These are phyloP conservation scores for Cranoglanis bouderius DNA, from an alignment of 2,113 vertebrate species.

Conservation along the genomic window DNA sequence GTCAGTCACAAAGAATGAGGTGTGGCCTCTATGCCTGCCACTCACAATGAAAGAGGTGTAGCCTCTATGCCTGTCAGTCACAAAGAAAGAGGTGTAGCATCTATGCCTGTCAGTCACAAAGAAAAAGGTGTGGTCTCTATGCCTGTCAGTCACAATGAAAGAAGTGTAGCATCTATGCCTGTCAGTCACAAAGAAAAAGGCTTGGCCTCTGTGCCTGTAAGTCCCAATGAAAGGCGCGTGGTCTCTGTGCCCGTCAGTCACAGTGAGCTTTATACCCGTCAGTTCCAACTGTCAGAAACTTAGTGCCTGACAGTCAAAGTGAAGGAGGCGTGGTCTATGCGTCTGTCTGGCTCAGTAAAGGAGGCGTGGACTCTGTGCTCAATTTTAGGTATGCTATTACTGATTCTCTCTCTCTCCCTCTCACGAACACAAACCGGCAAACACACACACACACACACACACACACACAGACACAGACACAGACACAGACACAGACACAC, in stretches of 20 bases:
- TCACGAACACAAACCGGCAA: too few relatives aligned
- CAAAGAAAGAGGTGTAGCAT: background rate
- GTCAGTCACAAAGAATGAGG: background rate
- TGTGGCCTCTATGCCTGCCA: background rate
- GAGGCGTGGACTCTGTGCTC: background rate
- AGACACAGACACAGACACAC: background rate
- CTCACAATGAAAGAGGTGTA: background rate
- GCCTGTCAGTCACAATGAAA: background rate
- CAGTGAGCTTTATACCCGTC: background rate
- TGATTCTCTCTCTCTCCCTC: background rate
- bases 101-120: background rate
- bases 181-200: background rate
- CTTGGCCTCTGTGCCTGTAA: background rate
- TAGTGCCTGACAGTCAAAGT: background rate
- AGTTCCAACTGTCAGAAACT: background rate
- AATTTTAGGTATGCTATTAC: background rate
- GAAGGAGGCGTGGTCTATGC: too few relatives aligned
- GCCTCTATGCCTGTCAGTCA: background rate
- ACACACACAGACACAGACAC: constrained; percentile 11
- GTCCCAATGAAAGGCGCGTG: background rate
- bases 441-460: background rate
- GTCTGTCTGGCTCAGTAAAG: background rate
- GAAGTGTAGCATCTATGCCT: background rate
- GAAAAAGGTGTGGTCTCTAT: background rate
- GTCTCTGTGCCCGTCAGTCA: background rate